phyloP scores from a whole-genome alignment of 37 sponge, comb jelly and placozoan species.

The Trichoplax adhaerens region DNA sequence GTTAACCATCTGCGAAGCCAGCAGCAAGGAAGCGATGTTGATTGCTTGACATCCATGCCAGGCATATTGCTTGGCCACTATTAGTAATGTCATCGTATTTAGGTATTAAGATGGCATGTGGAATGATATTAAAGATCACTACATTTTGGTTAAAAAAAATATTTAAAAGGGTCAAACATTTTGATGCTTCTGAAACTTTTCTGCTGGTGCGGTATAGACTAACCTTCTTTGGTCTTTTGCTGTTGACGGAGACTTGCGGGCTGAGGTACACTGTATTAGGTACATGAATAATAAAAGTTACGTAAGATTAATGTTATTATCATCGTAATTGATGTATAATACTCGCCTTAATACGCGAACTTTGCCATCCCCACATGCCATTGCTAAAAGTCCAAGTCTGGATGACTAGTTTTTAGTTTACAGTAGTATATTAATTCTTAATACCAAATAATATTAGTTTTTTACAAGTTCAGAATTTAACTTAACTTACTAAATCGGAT shows the following conservation, averaged over 20 bases:
- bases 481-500: background rate
- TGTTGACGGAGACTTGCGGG: background rate
- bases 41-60: slow-evolving; percentile 44
- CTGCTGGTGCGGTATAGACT: too few relatives aligned
- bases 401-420: background rate
- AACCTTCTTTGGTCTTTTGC: slow-evolving; percentile 4
- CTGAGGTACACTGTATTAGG: background rate
- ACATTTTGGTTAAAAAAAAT: too few relatives aligned
- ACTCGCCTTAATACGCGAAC: slow-evolving; percentile 32
- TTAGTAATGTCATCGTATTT: background rate
- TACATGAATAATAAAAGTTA: background rate
- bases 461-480: background rate
- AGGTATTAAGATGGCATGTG: too few relatives aligned
- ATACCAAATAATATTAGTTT: too few relatives aligned
- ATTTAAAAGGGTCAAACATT: too few relatives aligned
- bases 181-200: too few relatives aligned
- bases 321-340: background rate
- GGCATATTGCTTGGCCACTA: slow-evolving; percentile 33
- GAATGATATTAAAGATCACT: too few relatives aligned
- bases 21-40: slow-evolving; percentile 27
- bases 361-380: slow-evolving; percentile 49
- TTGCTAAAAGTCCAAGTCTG: slow-evolving; percentile 33
- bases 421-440: too few relatives aligned
- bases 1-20: slow-evolving; percentile 41
- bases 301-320: background rate